phyloP scores from a whole-genome alignment of 2,888 invertebrate genomes.

The Formica aserva region DNA sequence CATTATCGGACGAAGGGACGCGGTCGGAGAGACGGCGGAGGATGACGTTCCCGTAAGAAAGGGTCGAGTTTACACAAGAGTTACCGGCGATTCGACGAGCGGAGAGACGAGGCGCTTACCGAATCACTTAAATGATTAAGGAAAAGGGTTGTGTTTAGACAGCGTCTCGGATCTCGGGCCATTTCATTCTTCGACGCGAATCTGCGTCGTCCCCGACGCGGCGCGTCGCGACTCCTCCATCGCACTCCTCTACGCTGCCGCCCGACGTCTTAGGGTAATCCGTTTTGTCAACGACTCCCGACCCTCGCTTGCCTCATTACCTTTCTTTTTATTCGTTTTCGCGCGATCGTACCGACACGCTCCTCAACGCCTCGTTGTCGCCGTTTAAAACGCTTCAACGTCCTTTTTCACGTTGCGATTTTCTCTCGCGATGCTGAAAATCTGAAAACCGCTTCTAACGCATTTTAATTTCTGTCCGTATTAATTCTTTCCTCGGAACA shows the following conservation, averaged over 20 bases:
- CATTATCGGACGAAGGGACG: conserved; percentile 77
- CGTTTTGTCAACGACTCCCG: conserved; percentile 84
- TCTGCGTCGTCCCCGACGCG: conserved; percentile 57
- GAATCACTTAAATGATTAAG: conserved; percentile 86
- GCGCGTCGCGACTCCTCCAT: conserved; percentile 49
- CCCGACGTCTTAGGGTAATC: conserved; percentile 81
- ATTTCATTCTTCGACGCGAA: conserved; percentile 79
- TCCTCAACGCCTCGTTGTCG: not conserved
- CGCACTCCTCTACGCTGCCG: conserved; percentile 35
- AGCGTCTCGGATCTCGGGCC: conserved; percentile 80
- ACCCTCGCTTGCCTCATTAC: conserved; percentile 80
- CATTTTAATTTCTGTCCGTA: not conserved
- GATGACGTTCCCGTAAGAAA: conserved; percentile 72
- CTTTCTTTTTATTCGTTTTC: conserved; percentile 69
- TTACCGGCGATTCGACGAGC: conserved; percentile 79
- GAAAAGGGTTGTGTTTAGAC: conserved; percentile 86
- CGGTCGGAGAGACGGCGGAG: conserved; percentile 45
- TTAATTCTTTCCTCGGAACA: not conserved
- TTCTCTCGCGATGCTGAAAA: not conserved
- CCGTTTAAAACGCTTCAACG: not conserved
- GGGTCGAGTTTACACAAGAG: conserved; percentile 81
- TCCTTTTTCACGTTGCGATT: not conserved
- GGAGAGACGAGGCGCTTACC: conserved; percentile 81
- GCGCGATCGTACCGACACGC: conserved; percentile 27
- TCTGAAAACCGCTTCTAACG: not conserved